Evolutionary conservation across 2,888 invertebrate genomes (phyloP).

Genomic region (Xestia sexstrigata): DNA sequence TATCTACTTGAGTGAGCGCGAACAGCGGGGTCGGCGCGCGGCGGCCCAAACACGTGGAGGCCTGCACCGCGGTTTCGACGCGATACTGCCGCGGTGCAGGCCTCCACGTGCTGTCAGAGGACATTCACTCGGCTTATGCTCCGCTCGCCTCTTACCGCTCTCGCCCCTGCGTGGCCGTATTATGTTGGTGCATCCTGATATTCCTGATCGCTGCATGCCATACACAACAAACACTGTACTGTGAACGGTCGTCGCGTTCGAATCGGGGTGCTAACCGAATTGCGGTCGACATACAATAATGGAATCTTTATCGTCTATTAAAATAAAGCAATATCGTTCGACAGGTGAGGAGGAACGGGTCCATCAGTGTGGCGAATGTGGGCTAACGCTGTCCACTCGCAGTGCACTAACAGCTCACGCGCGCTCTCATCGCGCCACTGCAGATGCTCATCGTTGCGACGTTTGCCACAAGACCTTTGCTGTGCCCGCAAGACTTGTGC

Average conservation of each 20-base stretch:
- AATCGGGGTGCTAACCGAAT: constrained; percentile 65
- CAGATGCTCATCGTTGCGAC: constrained; percentile 96
- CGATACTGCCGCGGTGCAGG: constrained; percentile 82
- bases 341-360: constrained; percentile 89
- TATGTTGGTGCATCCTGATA: constrained; percentile 87
- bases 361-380: constrained; percentile 93
- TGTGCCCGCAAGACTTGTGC: constrained; percentile 95
- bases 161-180: constrained; percentile 78
- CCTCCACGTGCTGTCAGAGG: constrained; percentile 88
- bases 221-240: constrained; percentile 86
- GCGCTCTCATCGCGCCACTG: constrained; percentile 83
- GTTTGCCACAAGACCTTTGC: constrained; percentile 97
- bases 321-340: constrained; percentile 79
- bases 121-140: constrained; percentile 81
- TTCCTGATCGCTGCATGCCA: constrained; percentile 87
- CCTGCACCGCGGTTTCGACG: constrained; percentile 83
- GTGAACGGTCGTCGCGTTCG: constrained; percentile 82
- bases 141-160: constrained; percentile 76
- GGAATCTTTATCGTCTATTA: constrained; percentile 74
- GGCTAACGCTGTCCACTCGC: constrained; percentile 94
- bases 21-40: constrained; percentile 77
- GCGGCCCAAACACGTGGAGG: constrained; percentile 89
- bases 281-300: constrained; percentile 67
- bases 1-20: constrained; percentile 73
- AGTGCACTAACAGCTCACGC: constrained; percentile 94